phyloP scores from a whole-genome alignment of 1,140 invertebrate species.

The Drosophila parabipectinata region DNA sequence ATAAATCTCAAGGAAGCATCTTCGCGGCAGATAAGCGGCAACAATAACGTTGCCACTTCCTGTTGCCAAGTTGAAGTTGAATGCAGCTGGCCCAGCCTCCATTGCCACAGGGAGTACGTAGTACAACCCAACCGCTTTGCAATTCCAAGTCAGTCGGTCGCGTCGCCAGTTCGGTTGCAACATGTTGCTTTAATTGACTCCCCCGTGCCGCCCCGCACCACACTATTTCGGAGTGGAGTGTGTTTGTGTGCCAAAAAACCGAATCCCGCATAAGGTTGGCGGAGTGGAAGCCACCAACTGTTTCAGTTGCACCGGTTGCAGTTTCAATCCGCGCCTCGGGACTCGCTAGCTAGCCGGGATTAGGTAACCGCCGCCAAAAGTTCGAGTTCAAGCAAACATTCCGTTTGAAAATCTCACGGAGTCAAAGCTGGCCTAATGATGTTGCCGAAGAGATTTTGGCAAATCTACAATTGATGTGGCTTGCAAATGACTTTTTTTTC shows the following conservation, averaged over 20 bases:
- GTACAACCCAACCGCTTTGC: constrained; percentile 37
- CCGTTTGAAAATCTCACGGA: constrained; percentile 40
- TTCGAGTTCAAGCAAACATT: constrained; percentile 78
- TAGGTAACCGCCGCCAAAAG: constrained; percentile 74
- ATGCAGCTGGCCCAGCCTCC: constrained; percentile 49
- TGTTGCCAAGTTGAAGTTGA: constrained; percentile 73
- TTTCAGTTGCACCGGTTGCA: constrained; percentile 39
- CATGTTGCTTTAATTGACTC: constrained; percentile 75
- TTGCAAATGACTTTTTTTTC: constrained; percentile 21
- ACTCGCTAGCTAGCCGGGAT: constrained; percentile 23
- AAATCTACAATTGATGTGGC: constrained; percentile 35
- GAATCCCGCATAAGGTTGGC: constrained; percentile 51
- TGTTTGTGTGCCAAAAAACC: constrained; percentile 73
- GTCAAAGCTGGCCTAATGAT: constrained; percentile 37
- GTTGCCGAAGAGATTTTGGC: constrained; percentile 29
- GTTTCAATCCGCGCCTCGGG: constrained; percentile 43
- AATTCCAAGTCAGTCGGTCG: constrained; percentile 76
- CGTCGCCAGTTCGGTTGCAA: constrained; percentile 56
- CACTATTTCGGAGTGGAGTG: constrained; percentile 46
- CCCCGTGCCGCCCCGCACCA: constrained; percentile 1
- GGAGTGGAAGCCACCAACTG: constrained; percentile 64
- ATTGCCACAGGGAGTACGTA: constrained; percentile 38
- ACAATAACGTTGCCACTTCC: constrained; percentile 73
- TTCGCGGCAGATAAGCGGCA: constrained; percentile 67
- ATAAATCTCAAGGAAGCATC: constrained; percentile 82